Evolutionary conservation across 2,113 vertebrate species (phyloP).

Genomic region (Pterophyllum scalare): DNA sequence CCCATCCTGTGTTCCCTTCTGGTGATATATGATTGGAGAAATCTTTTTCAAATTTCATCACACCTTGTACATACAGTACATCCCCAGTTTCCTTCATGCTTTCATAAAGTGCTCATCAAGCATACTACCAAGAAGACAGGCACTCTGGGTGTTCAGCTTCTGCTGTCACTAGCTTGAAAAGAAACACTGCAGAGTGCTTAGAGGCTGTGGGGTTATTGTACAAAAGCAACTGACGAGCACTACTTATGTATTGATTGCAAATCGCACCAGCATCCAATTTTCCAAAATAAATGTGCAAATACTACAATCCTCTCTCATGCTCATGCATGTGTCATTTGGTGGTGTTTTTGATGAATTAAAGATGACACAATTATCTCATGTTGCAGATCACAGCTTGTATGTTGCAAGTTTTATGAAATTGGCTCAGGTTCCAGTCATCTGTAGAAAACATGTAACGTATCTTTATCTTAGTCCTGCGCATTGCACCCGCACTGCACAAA

Average conservation of each 20-base stretch:
- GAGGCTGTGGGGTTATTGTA: constrained; percentile 19
- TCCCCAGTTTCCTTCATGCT: constrained; percentile 19
- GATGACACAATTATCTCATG: background rate
- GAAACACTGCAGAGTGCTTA: constrained; percentile 39
- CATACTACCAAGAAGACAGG: constrained; percentile 24
- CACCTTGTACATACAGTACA: background rate
- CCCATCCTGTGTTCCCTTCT: constrained; percentile 36
- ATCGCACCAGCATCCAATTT: background rate
- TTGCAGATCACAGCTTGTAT: background rate
- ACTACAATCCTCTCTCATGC: background rate
- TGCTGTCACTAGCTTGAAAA: constrained; percentile 36
- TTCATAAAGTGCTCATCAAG: constrained; percentile 42
- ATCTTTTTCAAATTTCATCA: constrained; percentile 7
- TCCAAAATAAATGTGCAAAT: background rate
- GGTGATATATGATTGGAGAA: constrained; percentile 1
- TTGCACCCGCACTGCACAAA: constrained; percentile 13
- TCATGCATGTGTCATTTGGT: background rate
- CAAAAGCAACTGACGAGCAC: background rate
- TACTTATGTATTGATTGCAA: constrained; percentile 1
- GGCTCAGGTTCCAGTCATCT: constrained; percentile 40
- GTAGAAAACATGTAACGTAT: constrained; percentile 37
- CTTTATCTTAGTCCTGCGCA: constrained; percentile 25
- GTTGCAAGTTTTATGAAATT: background rate
- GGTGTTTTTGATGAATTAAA: background rate
- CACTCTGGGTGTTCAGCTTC: constrained; percentile 35